phyloP scores from a whole-genome alignment of 2,797 vertebrate genomes.

The Syngnathus rostellatus region DNA sequence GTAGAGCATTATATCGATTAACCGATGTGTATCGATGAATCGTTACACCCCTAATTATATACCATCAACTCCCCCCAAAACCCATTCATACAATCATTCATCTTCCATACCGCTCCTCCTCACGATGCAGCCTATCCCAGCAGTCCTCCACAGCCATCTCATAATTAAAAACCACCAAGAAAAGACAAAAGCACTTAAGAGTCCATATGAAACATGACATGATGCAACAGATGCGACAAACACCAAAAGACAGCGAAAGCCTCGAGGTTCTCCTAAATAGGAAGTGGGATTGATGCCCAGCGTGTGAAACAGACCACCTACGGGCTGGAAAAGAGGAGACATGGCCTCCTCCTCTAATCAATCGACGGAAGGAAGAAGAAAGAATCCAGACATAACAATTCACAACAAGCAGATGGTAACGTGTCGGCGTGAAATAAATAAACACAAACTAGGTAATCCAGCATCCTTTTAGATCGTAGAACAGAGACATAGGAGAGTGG shows the following conservation, averaged over 20 bases:
- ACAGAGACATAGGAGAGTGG: neutral
- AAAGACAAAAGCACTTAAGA: neutral
- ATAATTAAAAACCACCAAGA: neutral
- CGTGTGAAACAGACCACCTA: neutral
- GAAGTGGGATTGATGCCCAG: neutral
- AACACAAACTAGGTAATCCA: slow-evolving; percentile 1
- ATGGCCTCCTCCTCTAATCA: slow-evolving; percentile 2
- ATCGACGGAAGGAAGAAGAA: neutral
- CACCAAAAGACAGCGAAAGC: neutral
- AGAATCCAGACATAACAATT: neutral
- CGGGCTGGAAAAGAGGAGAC: neutral
- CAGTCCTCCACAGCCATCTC: too few species aligned
- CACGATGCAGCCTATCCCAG: too few species aligned
- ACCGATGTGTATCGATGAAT: too few species aligned
- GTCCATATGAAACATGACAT: neutral
- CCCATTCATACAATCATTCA: too few species aligned
- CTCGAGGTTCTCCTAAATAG: neutral
- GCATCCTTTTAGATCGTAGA: neutral
- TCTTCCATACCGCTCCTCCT: too few species aligned
- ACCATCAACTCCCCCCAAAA: neutral
- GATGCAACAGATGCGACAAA: neutral
- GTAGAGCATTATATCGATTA: too few species aligned
- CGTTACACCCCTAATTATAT: too few species aligned
- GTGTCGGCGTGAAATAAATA: neutral
- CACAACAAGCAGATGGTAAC: neutral